Evolutionary conservation across 2,888 invertebrate genomes (phyloP).

Genomic region (Aspidiotus rigidus): DNA sequence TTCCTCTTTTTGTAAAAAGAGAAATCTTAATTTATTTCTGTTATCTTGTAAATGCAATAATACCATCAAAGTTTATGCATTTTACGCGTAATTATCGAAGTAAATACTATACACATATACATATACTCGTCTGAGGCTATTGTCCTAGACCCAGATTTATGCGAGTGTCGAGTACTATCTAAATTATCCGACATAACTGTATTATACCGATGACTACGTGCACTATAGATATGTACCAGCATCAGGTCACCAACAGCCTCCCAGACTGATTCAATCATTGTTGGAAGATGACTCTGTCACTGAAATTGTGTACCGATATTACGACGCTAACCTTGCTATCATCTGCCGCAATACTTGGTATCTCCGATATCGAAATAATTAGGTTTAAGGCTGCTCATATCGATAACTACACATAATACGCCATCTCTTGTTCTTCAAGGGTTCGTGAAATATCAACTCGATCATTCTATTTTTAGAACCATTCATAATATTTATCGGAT

Average conservation of each 20-base stretch:
- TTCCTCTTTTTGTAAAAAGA: too few relatives aligned
- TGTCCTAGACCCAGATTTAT: conserved; percentile 29
- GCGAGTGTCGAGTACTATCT: conserved; percentile 22
- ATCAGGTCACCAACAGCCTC: conserved; percentile 26
- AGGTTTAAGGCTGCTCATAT: conserved; percentile 24
- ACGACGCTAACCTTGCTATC: conserved; percentile 29
- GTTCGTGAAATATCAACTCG: conserved; percentile 23
- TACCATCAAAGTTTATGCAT: conserved; percentile 17
- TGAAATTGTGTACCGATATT: conserved; percentile 17
- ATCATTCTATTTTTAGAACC: conserved; percentile 6
- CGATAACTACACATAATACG: conserved; percentile 19
- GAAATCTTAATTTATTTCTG: conserved; percentile 15
- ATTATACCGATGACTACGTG: conserved; percentile 23
- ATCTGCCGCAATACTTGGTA: conserved; percentile 26
- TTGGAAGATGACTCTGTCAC: conserved; percentile 31
- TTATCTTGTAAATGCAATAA: conserved; percentile 25
- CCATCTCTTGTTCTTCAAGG: conserved; percentile 17
- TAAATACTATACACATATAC: conserved; percentile 21
- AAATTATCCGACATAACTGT: conserved; percentile 20
- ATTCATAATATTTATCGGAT: too few relatives aligned
- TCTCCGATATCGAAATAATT: conserved; percentile 26
- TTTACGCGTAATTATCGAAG: conserved; percentile 23
- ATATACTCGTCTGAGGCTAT: conserved; percentile 29
- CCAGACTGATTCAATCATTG: conserved; percentile 27
- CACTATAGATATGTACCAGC: conserved; percentile 25